phyloP scores from a whole-genome alignment of 1,140 invertebrate species.

The Lordiphosa clarofinis region DNA sequence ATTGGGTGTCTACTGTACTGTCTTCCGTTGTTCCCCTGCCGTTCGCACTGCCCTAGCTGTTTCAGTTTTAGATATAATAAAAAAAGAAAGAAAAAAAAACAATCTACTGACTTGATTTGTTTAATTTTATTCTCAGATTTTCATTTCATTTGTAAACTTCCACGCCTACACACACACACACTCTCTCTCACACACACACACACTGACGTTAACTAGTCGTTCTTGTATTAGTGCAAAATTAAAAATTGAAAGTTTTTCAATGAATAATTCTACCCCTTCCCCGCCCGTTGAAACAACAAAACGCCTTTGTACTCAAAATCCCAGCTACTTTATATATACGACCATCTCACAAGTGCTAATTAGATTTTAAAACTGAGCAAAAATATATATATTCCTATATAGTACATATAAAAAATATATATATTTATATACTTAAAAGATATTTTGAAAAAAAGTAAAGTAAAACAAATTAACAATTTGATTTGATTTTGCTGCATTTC shows the following conservation, averaged over 20 bases:
- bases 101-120: no score
- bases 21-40: no score
- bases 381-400: constrained; percentile 18
- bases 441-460: constrained; percentile 17
- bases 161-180: constrained; percentile 16
- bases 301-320: constrained; percentile 39
- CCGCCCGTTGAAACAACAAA: constrained; percentile 13
- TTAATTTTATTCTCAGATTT: no score
- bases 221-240: constrained; percentile 38
- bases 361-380: constrained; percentile 49
- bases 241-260: constrained; percentile 25
- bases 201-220: constrained; percentile 19
- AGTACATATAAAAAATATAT: neutral
- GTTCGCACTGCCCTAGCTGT: no score
- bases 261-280: constrained; percentile 24
- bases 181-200: constrained; percentile 16
- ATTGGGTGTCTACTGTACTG: no score
- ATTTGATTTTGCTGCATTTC: constrained; percentile 54
- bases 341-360: constrained; percentile 80
- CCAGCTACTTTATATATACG: constrained; percentile 60
- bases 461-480: constrained; percentile 28
- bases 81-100: no score
- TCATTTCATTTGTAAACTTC: constrained; percentile 1
- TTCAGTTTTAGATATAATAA: no score
- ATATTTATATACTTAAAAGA: constrained; percentile 11